Conservation (phyloP, 2,888 invertebrate species). For the Lasioglossum figueresi region DNA sequence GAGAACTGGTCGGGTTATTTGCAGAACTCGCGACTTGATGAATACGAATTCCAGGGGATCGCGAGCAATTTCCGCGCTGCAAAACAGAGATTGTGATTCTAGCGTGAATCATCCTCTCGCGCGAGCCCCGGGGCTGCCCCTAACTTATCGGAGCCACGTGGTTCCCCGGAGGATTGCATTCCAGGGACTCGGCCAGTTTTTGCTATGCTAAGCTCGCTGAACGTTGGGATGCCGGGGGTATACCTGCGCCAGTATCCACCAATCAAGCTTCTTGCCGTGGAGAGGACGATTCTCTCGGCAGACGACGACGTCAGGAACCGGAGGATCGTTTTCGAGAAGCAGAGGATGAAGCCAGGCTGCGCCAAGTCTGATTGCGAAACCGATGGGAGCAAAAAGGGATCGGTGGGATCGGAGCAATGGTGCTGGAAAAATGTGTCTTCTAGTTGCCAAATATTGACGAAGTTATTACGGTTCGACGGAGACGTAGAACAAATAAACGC, state of each 20-base stretch:
- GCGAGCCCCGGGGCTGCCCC: conserved; percentile 27
- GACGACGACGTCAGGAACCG: neutral
- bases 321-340: neutral
- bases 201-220: conserved; percentile 38
- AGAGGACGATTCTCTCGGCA: neutral
- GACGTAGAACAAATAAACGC: neutral
- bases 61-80: conserved; percentile 64
- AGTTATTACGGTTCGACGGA: neutral
- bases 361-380: conserved; percentile 31
- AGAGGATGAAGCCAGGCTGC: neutral
- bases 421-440: neutral
- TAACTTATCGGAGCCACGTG: conserved; percentile 63
- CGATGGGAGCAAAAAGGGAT: conserved; percentile 22
- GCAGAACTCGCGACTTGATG: conserved; percentile 61
- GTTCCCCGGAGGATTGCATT: conserved; percentile 63
- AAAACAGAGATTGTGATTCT: conserved; percentile 67
- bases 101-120: conserved; percentile 63
- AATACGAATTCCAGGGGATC: conserved; percentile 68
- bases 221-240: conserved; percentile 11
- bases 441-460: neutral
- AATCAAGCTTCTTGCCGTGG: conserved; percentile 48
- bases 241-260: conserved; percentile 42
- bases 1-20: conserved; percentile 40
- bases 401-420: neutral
- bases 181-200: conserved; percentile 56